These are phyloP conservation scores for Hormaphis cornu DNA, from an alignment of 1,140 invertebrate species.

Conservation along the genomic window DNA sequence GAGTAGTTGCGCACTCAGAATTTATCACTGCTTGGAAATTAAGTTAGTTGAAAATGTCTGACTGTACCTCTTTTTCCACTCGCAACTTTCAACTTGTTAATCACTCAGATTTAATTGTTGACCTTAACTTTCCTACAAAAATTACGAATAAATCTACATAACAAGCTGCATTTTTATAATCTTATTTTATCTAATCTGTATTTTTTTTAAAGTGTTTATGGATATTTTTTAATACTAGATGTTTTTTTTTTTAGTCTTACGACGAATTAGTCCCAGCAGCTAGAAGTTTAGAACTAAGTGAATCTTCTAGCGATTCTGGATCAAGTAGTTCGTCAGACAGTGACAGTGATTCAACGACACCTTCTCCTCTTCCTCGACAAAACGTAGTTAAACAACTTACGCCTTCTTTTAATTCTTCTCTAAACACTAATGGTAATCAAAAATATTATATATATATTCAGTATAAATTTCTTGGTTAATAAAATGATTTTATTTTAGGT, in stretches of 20 bases:
- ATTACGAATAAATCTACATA: too few species aligned
- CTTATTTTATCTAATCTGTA: background rate
- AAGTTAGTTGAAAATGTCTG: too few species aligned
- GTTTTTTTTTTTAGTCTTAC: slow-evolving; percentile 9
- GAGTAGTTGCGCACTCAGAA: too few species aligned
- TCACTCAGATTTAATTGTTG: too few species aligned
- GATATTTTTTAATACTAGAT: too few species aligned
- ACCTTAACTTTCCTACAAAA: too few species aligned
- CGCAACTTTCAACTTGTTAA: too few species aligned
- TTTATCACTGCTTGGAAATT: too few species aligned
- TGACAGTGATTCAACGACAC: slow-evolving; percentile 36
- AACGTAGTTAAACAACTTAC: background rate
- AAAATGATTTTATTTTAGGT: slow-evolving; percentile 10
- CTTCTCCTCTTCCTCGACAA: slow-evolving; percentile 30
- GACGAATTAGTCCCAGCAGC: slow-evolving; percentile 16
- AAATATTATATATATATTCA: background rate
- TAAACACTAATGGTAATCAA: slow-evolving; percentile 34
- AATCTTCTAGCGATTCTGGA: slow-evolving; percentile 25
- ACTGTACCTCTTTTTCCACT: too few species aligned
- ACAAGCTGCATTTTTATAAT: too few species aligned
- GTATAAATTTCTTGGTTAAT: background rate
- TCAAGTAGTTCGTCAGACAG: slow-evolving; percentile 37
- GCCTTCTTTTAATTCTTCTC: slow-evolving; percentile 18
- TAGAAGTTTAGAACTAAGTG: slow-evolving; percentile 26
- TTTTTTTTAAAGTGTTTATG: too few species aligned